phyloP scores from a whole-genome alignment of 2,113 vertebrate species.

The Phainopepla nitens region DNA sequence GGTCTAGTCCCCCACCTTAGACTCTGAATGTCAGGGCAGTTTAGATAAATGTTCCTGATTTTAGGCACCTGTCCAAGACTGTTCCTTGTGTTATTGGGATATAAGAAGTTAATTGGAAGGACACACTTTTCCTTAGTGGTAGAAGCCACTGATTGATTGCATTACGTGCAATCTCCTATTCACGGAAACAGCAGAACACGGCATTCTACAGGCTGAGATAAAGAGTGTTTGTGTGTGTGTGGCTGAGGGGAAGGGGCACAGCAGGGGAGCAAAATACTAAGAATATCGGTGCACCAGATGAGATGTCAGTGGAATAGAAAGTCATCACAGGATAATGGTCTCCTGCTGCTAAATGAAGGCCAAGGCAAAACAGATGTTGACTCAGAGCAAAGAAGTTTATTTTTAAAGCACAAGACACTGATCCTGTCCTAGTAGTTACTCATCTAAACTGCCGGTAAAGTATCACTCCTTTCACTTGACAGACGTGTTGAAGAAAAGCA shows the following conservation, averaged over 20 bases:
- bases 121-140: background rate
- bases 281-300: conserved; percentile 65
- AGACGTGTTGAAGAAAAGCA: background rate
- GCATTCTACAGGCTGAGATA: conserved; percentile 55
- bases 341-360: conserved; percentile 70
- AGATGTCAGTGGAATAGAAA: conserved; percentile 69
- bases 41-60: background rate
- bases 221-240: conserved; percentile 66
- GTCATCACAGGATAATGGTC: conserved; percentile 69
- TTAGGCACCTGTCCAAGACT: background rate
- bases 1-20: background rate
- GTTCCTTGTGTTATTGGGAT: background rate
- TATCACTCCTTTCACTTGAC: conserved; percentile 35
- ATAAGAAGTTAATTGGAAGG: conserved; percentile 26
- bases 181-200: conserved; percentile 24
- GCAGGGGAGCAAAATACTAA: conserved; percentile 59
- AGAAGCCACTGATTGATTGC: conserved; percentile 34
- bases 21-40: background rate
- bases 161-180: conserved; percentile 35
- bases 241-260: conserved; percentile 61
- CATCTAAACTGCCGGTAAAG: background rate
- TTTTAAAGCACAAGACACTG: conserved; percentile 59
- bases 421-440: conserved; percentile 36
- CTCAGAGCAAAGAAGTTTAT: conserved; percentile 63
- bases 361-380: conserved; percentile 70